Evolutionary conservation across 1,140 invertebrate species (phyloP).

Genomic region (Papilio dardanus): DNA sequence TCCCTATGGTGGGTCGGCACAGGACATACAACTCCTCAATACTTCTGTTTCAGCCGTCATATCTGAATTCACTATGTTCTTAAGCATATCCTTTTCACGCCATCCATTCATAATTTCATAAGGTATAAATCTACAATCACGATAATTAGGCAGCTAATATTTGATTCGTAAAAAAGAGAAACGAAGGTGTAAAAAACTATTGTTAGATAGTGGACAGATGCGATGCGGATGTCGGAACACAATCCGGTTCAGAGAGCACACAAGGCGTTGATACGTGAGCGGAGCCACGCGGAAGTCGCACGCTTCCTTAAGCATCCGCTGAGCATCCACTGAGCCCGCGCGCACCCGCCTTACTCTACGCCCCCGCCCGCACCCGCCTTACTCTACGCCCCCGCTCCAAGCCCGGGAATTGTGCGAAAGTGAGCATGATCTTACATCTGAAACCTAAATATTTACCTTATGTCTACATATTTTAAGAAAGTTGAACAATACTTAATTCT

Average conservation of each 20-base stretch:
- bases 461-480: not conserved
- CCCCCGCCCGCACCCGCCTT: slow-evolving; percentile 9
- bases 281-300: slow-evolving; percentile 32
- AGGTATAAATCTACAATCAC: too few species aligned
- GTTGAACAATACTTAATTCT: not conserved
- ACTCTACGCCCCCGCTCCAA: too few species aligned
- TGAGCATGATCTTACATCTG: slow-evolving; percentile 24
- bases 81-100: too few species aligned
- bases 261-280: slow-evolving; percentile 29
- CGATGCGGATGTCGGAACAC: not conserved
- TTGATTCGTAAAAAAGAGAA: not conserved
- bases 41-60: too few species aligned
- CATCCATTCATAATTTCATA: too few species aligned
- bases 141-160: too few species aligned
- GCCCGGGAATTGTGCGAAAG: slow-evolving; percentile 24
- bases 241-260: slow-evolving; percentile 34
- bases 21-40: too few species aligned
- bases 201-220: slow-evolving; percentile 18
- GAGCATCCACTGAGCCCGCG: too few species aligned
- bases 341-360: too few species aligned
- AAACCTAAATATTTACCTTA: slow-evolving; percentile 21
- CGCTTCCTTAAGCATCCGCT: slow-evolving; percentile 35
- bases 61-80: too few species aligned
- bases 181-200: not conserved
- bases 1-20: too few species aligned